Percentiles rank a stretch among this genome's conserved stretches.
Evolutionary conservation across 2,797 vertebrate genomes (phyloP).

Genomic region (Acipenser oxyrinchus): DNA sequence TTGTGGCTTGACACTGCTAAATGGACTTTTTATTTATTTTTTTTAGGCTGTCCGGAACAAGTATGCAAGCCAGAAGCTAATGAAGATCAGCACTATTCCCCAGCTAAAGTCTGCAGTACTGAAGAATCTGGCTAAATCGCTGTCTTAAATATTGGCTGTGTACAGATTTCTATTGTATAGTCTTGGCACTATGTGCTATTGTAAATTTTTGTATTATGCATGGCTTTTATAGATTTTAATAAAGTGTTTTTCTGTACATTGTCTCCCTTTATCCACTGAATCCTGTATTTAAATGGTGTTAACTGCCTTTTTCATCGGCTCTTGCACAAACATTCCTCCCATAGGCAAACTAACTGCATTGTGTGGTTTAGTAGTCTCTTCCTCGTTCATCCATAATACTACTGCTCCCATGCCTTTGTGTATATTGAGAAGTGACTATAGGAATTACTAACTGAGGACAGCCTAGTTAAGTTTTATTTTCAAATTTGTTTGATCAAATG

Average conservation of each 20-base stretch:
- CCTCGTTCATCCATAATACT: too few relatives aligned
- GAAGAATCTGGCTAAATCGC: slow-evolving; percentile 54
- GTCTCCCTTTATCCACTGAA: too few relatives aligned
- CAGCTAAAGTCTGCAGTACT: slow-evolving; percentile 59
- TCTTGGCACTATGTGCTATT: slow-evolving; percentile 38
- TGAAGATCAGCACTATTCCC: slow-evolving; percentile 57
- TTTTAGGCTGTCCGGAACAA: slow-evolving; percentile 72
- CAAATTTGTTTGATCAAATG: too few relatives aligned
- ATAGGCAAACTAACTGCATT: too few relatives aligned
- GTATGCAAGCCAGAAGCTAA: slow-evolving; percentile 57
- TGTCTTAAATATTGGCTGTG: slow-evolving; percentile 28
- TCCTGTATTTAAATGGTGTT: too few relatives aligned
- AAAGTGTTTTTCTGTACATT: background rate
- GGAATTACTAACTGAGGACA: too few relatives aligned
- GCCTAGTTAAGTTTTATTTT: too few relatives aligned
- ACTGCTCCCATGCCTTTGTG: too few relatives aligned
- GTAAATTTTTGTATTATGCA: slow-evolving; percentile 27
- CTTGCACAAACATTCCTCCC: too few relatives aligned
- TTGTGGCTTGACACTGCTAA: background rate
- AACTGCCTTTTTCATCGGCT: too few relatives aligned
- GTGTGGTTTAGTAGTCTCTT: too few relatives aligned
- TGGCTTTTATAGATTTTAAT: background rate
- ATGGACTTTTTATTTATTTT: slow-evolving; percentile 8
- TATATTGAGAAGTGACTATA: too few relatives aligned
- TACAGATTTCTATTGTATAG: slow-evolving; percentile 20